Conservation (phyloP, 2,113 vertebrate species). For the Cyprinodon tularosa region DNA sequence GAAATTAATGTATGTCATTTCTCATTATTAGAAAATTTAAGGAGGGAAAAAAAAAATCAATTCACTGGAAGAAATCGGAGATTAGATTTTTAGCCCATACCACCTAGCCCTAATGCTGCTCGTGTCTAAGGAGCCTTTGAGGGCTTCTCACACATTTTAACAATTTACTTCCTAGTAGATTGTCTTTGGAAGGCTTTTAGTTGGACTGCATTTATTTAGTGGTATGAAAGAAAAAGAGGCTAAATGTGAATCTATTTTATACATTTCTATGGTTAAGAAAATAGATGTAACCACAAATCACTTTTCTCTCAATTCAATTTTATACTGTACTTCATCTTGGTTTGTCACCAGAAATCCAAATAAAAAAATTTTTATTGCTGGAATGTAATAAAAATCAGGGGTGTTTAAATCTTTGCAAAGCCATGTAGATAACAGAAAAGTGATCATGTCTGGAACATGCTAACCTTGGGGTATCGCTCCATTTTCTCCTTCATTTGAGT, state of each 20-base stretch:
- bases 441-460: constrained; percentile 1
- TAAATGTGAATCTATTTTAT: neutral
- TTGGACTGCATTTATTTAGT: too few relatives aligned
- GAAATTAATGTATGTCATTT: too few relatives aligned
- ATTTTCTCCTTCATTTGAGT: constrained; percentile 88
- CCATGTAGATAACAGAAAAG: neutral
- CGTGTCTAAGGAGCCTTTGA: too few relatives aligned
- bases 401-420: neutral
- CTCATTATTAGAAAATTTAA: too few relatives aligned
- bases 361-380: neutral
- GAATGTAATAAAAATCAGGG: neutral
- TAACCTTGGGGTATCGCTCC: constrained; percentile 90
- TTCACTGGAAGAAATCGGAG: too few relatives aligned
- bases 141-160: too few relatives aligned
- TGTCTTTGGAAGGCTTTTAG: too few relatives aligned
- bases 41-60: too few relatives aligned
- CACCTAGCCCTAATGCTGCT: too few relatives aligned
- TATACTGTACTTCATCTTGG: neutral
- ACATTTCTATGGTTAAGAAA: neutral
- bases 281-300: neutral
- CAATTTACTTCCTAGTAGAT: too few relatives aligned
- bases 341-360: neutral
- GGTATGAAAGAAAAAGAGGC: neutral
- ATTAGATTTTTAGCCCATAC: too few relatives aligned
- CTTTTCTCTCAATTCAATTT: neutral